Percentiles rank a stretch among this genome's conserved stretches.
Evolutionary conservation across 1,140 invertebrate genomes (phyloP).

Genomic region (Oreohelix idahoensis): DNA sequence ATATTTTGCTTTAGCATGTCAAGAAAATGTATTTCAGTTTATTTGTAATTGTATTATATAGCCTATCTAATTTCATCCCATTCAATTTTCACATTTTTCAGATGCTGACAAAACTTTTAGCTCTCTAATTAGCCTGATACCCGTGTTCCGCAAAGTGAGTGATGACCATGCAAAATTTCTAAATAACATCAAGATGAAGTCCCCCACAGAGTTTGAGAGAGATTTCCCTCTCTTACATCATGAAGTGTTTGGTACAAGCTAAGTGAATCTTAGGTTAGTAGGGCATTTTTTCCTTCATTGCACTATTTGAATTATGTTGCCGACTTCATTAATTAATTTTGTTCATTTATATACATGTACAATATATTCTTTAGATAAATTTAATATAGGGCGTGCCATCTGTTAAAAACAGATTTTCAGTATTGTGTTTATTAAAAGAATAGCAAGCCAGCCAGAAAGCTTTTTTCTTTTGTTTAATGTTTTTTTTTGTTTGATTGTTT

Average conservation of each 20-base stretch:
- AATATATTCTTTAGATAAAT: neutral
- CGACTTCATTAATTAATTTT: neutral
- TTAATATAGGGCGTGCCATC: neutral
- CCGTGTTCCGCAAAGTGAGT: slow-evolving; percentile 61
- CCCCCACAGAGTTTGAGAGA: slow-evolving; percentile 48
- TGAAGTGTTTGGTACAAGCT: slow-evolving; percentile 56
- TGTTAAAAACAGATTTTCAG: neutral
- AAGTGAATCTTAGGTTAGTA: neutral
- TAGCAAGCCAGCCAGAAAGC: neutral
- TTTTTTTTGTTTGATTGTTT: too few species aligned
- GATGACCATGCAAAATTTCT: slow-evolving; percentile 61
- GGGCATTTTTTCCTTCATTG: neutral
- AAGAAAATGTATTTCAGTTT: too few species aligned
- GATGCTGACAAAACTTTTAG: slow-evolving; percentile 60
- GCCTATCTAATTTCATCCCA: too few species aligned
- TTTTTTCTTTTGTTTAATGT: too few species aligned
- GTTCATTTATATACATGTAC: neutral
- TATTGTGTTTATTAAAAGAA: neutral
- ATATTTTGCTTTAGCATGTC: too few species aligned
- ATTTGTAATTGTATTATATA: too few species aligned
- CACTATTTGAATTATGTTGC: neutral
- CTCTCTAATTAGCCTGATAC: slow-evolving; percentile 53
- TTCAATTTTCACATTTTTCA: slow-evolving; percentile 28
- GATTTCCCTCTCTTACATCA: slow-evolving; percentile 64
- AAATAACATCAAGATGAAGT: slow-evolving; percentile 67